Percentiles rank a stretch among this genome's conserved stretches.
These are phyloP conservation scores for Caenorhabditis becei DNA, from an alignment of 2,888 invertebrate genomes.

Conservation along the genomic window DNA sequence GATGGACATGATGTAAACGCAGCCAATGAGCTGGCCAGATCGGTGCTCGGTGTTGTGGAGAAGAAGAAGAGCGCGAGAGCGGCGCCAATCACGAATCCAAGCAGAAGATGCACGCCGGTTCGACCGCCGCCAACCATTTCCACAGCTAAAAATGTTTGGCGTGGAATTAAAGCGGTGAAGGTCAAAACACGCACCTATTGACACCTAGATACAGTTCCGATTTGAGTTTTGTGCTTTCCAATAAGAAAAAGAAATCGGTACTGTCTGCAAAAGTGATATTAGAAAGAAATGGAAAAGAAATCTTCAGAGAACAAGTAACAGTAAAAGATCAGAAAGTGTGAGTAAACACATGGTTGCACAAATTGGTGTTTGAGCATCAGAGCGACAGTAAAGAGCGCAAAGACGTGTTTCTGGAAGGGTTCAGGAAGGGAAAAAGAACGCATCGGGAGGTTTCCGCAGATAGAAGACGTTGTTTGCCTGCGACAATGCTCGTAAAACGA, in stretches of 20 bases:
- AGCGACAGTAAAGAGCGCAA: slow-evolving; percentile 1
- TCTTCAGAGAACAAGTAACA: neutral
- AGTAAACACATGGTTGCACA: slow-evolving; percentile 30
- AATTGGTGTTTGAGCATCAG: slow-evolving; percentile 46
- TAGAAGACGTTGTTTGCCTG: slow-evolving; percentile 53
- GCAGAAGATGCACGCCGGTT: slow-evolving; percentile 69
- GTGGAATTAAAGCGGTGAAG: neutral
- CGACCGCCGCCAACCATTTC: slow-evolving; percentile 73
- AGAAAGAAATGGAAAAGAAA: neutral
- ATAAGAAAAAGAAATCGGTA: neutral
- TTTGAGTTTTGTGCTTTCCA: neutral
- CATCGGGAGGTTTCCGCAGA: neutral
- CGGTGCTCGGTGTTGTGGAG: slow-evolving; percentile 37
- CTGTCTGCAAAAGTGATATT: slow-evolving; percentile 35
- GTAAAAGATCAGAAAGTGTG: slow-evolving; percentile 40
- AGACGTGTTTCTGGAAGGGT: slow-evolving; percentile 13
- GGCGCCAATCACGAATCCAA: slow-evolving; percentile 69
- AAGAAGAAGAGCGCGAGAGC: slow-evolving; percentile 61
- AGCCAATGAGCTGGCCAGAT: slow-evolving; percentile 50
- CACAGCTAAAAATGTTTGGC: neutral
- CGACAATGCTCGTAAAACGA: slow-evolving; percentile 55
- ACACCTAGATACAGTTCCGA: slow-evolving; percentile 32
- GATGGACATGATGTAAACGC: slow-evolving; percentile 55
- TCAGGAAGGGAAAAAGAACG: neutral
- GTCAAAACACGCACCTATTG: neutral